phyloP scores from a whole-genome alignment of 92 coral and sea anemone species.

The Bergia puertoricense region DNA sequence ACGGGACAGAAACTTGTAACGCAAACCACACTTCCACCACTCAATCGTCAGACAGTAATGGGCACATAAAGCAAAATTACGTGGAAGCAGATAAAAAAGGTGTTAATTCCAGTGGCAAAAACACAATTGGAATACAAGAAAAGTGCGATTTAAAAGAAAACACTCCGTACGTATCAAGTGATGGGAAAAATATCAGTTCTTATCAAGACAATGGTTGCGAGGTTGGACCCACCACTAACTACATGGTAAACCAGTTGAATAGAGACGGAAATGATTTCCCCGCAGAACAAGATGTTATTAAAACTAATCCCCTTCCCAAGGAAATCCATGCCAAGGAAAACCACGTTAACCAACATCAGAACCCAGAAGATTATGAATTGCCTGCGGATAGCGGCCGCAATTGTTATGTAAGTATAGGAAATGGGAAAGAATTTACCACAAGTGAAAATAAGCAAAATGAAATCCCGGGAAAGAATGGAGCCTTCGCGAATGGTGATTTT shows the following conservation, averaged over 20 bases:
- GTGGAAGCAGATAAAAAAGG: neutral
- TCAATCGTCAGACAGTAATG: neutral
- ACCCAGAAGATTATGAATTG: neutral
- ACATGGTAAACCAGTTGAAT: constrained; percentile 21
- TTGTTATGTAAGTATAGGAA: neutral
- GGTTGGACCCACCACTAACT: neutral
- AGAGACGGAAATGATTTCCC: neutral
- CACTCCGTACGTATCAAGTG: neutral
- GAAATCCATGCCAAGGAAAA: constrained; percentile 23
- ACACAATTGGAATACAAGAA: neutral
- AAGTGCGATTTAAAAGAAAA: neutral
- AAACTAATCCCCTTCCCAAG: neutral
- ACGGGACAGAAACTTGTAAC: neutral
- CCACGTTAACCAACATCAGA: constrained; percentile 29
- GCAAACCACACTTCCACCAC: neutral
- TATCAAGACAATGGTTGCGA: neutral
- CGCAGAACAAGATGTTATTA: constrained; percentile 14
- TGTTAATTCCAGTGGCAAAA: neutral
- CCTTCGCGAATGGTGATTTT: neutral
- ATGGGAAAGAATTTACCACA: neutral
- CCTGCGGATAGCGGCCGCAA: constrained; percentile 20
- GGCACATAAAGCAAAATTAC: neutral
- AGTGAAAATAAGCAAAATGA: constrained; percentile 13
- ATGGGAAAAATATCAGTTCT: neutral
- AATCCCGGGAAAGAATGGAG: neutral